Conservation (phyloP, 2,888 invertebrate species). For the Seladonia tumulorum region DNA sequence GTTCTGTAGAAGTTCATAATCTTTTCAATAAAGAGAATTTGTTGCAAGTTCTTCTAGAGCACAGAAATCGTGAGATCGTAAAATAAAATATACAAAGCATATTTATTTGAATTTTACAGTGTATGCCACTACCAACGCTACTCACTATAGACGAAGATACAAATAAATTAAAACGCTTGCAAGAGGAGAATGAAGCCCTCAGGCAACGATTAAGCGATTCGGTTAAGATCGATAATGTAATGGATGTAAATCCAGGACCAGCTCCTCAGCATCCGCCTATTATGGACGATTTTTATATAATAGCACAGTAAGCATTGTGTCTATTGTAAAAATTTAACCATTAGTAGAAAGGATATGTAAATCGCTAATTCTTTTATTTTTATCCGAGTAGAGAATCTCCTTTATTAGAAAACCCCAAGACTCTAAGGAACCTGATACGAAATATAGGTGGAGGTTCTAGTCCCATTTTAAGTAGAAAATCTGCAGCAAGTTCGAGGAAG, state of each 20-base stretch:
- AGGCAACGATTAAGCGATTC: slow-evolving; percentile 86
- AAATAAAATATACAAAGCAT: not conserved
- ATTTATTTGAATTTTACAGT: slow-evolving; percentile 83
- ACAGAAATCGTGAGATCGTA: not conserved
- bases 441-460: slow-evolving; percentile 93
- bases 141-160: slow-evolving; percentile 95
- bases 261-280: slow-evolving; percentile 91
- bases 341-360: not conserved
- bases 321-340: not conserved
- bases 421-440: slow-evolving; percentile 91
- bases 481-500: slow-evolving; percentile 75
- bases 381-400: slow-evolving; percentile 84
- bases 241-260: slow-evolving; percentile 88
- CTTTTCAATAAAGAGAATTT: not conserved
- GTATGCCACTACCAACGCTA: slow-evolving; percentile 94
- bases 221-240: slow-evolving; percentile 85
- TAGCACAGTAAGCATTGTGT: slow-evolving; percentile 89
- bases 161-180: slow-evolving; percentile 90
- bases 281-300: slow-evolving; percentile 96
- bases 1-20: not conserved
- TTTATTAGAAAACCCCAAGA: slow-evolving; percentile 87
- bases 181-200: slow-evolving; percentile 92
- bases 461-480: slow-evolving; percentile 91
- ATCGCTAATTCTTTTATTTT: slow-evolving; percentile 29
- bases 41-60: not conserved